Base-by-base conservation (phyloP, 2,888 invertebrate genomes). In the Gari tellinella region DNA sequence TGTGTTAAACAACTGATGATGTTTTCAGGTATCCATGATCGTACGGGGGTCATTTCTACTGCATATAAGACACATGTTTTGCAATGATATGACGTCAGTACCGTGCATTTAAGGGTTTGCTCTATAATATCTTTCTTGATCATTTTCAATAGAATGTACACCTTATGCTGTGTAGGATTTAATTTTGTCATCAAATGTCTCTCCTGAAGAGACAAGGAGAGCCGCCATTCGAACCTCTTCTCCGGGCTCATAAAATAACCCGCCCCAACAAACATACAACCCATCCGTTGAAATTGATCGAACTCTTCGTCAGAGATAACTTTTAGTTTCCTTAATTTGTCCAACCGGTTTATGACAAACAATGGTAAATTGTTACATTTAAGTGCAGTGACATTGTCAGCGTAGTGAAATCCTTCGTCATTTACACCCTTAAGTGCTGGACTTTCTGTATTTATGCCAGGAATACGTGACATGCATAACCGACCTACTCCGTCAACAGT, bases 101-200 rank as follows among this genome's bases (percentile, higher is more conserved):
- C 41, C 10, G 43, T 17, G 2, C 43, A 15, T 2, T 23, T 45
- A 17, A 45, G 19, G 7, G n/a, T n/a, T 37, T 17, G 15, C 10
- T 67, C n/a, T 14, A 67, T 40, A 7, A 60, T 15, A 38, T 43
- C 23, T 2, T 53, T 61, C 31, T 48, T 67, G 26, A 67, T 41
- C 38, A 60, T 46, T 19, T 67, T 67, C 15, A 67, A 21, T 10
- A 67, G 45, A 26, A 67, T 46, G 41, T 61, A 67, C 19, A 60
- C 60, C 14, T 58, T 60, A 15, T 51, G 43, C 25, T 67, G 67
- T 19, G 45, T 38, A 10, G 40, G 7, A 41, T 67, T 67, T 5
- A 67, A 48, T 41, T 41, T 48, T 37, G 41, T 25, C 67, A 67
- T 67, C 10, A 67, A 46, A 12, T 55, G n/a, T 55, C 67, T 14